These are phyloP conservation scores for Eptesicus fuscus DNA, from an alignment of 2,113 vertebrate genomes.

Conservation along the genomic window DNA sequence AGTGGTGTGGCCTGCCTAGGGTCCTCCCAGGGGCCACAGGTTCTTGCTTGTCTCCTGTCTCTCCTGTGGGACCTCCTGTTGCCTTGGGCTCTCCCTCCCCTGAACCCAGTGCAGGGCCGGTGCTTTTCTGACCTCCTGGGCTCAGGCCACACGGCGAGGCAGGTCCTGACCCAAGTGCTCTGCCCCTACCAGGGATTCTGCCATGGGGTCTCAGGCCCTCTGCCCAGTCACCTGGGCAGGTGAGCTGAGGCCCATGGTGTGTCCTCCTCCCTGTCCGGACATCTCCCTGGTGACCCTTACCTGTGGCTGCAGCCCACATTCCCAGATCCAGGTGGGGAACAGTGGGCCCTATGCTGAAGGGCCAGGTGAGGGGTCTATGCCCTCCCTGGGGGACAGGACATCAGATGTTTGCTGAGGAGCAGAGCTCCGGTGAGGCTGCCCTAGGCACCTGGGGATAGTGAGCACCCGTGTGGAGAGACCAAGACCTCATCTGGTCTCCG, in stretches of 20 bases:
- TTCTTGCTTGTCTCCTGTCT: neutral
- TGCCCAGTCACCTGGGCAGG: neutral
- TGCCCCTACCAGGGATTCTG: fast-evolving
- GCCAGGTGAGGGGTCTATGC: neutral
- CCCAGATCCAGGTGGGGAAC: neutral
- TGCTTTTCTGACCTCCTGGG: neutral
- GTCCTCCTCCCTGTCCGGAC: neutral
- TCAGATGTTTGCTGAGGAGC: fast-evolving
- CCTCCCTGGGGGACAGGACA: neutral
- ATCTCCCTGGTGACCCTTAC: too few relatives aligned
- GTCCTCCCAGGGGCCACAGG: neutral
- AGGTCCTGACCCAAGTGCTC: neutral
- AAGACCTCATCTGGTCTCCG: fast-evolving
- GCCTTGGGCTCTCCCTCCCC: neutral
- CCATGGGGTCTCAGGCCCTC: neutral
- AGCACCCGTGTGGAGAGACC: neutral
- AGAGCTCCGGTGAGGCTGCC: neutral
- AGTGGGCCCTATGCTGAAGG: neutral
- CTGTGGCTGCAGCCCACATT: neutral
- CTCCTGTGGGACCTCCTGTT: fast-evolving
- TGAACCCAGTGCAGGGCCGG: neutral
- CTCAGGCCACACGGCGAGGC: neutral
- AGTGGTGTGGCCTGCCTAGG: neutral
- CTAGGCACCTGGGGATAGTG: neutral
- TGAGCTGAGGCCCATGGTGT: neutral